phyloP scores from a whole-genome alignment of 2,888 invertebrate genomes.

The Orgyia antiqua region DNA sequence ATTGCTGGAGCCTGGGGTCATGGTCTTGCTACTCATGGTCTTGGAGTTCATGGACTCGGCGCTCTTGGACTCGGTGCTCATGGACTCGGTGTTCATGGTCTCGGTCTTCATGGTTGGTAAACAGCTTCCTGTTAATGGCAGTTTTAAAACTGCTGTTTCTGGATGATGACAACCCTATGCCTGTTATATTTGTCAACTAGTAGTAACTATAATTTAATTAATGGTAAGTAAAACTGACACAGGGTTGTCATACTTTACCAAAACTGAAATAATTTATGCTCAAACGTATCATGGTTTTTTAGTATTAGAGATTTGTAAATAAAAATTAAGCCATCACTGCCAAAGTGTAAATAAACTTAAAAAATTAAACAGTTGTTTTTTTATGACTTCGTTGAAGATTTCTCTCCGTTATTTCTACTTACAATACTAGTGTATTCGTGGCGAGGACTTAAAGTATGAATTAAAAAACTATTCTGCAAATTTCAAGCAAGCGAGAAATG shows the following conservation, averaged over 20 bases:
- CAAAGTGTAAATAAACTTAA: slow-evolving; percentile 1
- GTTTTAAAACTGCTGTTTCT: too few species aligned
- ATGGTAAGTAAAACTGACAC: background rate
- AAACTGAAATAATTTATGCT: slow-evolving; percentile 1
- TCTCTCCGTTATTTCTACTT: too few species aligned
- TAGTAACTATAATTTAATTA: background rate
- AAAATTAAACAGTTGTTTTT: background rate
- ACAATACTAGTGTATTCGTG: too few species aligned
- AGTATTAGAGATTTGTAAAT: background rate
- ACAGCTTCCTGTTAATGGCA: too few species aligned
- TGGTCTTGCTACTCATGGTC: background rate
- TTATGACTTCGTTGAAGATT: too few species aligned
- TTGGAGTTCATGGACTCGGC: background rate
- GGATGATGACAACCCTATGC: too few species aligned
- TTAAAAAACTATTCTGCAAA: too few species aligned
- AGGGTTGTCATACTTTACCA: background rate
- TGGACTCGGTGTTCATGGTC: too few species aligned
- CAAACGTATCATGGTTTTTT: background rate
- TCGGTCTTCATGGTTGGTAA: background rate
- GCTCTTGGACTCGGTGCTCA: too few species aligned
- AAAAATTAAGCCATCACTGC: slow-evolving; percentile 1
- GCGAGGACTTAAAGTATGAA: background rate
- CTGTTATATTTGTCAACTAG: background rate
- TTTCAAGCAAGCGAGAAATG: too few species aligned
- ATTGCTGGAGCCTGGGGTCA: too few species aligned